Percentiles rank a stretch among this genome's conserved stretches.
phyloP scores from a whole-genome alignment of 1,140 invertebrate species.

The Diachasmimorpha longicaudata region DNA sequence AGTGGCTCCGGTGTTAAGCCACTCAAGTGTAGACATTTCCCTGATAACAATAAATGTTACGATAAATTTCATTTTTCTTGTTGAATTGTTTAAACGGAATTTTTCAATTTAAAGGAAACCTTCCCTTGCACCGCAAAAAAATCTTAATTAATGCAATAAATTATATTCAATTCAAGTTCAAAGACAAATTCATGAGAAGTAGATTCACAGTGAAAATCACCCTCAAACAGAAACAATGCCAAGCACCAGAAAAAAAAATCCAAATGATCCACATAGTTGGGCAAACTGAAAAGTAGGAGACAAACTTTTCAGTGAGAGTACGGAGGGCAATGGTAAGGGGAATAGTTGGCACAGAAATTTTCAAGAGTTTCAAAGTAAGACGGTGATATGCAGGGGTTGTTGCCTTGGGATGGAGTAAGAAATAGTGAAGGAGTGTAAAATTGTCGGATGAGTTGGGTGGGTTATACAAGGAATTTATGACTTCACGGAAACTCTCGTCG shows the following conservation, averaged over 20 bases:
- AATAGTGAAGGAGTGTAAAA: slow-evolving; percentile 9
- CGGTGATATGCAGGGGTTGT: background rate
- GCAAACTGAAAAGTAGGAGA: slow-evolving; percentile 10
- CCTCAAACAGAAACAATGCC: too few species aligned
- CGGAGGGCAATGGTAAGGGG: background rate
- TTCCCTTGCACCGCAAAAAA: too few species aligned
- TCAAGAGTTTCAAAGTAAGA: background rate
- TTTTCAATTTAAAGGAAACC: too few species aligned
- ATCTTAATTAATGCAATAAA: too few species aligned
- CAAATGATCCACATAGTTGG: background rate
- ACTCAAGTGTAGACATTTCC: slow-evolving; percentile 95
- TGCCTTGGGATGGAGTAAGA: background rate
- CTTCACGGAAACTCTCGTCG: slow-evolving; percentile 23
- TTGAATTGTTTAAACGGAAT: too few species aligned
- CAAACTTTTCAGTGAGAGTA: slow-evolving; percentile 23
- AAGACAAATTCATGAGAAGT: too few species aligned
- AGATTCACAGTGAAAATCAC: too few species aligned
- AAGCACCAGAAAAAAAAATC: background rate
- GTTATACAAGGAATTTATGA: slow-evolving; percentile 30
- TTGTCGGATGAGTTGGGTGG: slow-evolving; percentile 12
- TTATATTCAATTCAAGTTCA: too few species aligned
- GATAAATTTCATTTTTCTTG: background rate
- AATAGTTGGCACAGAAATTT: background rate
- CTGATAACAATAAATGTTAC: slow-evolving; percentile 55
- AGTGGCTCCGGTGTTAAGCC: slow-evolving; percentile 93